Base-by-base conservation (phyloP, 2,113 vertebrate genomes). In the Rhodinocichla rosea region DNA sequence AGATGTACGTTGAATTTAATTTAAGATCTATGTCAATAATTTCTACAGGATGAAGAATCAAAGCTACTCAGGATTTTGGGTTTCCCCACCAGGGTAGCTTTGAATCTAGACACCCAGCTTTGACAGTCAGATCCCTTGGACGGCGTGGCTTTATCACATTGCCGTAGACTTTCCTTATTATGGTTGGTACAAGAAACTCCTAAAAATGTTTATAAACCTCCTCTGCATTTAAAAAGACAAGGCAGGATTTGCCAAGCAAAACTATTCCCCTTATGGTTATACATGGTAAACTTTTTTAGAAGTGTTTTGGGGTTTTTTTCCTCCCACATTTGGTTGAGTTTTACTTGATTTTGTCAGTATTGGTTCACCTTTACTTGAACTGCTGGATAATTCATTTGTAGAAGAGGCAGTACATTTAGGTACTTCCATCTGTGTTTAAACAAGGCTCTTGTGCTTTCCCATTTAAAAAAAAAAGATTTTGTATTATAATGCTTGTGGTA, bases 351-450 rank as follows among this genome's bases (percentile, higher is more conserved):
- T 84, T 90, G 83, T 76, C 76, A 57, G 59, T 95, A 50, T 95
- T 96, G 86, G 80, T 93, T 97, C 96, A 95, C 90, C 96, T 96
- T 84, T 91, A 79, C 89, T 92, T 96, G 94, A 96, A 95, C 94
- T 94, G 69, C 92, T 82, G 73, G 94, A 57, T 94, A 96, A 96
- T 94, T 96, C 96, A 96, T 96, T 95, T 96, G 86, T 94, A 94
- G 95, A 96, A 87, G 92, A 89, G 60, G 86, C 88, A 94, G 93
- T 94, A 70, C 93, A 92, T 96, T 97, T 96, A 93, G 96, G 93
- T 94, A 96, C 96, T 97, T 97, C 94, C 94, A 96, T 93, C 86
- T 89, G 80, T 94, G 83, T 93, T 96, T 96, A 94, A 97, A 94
- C 83, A 95, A 89, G 83, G 83, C 69, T 92, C 86, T 96, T 93